A percentile compares a stretch with the other conserved stretches of the same genome.
Evolutionary conservation across 2,797 vertebrate species (phyloP).

Genomic region (Danio jaintianensis): DNA sequence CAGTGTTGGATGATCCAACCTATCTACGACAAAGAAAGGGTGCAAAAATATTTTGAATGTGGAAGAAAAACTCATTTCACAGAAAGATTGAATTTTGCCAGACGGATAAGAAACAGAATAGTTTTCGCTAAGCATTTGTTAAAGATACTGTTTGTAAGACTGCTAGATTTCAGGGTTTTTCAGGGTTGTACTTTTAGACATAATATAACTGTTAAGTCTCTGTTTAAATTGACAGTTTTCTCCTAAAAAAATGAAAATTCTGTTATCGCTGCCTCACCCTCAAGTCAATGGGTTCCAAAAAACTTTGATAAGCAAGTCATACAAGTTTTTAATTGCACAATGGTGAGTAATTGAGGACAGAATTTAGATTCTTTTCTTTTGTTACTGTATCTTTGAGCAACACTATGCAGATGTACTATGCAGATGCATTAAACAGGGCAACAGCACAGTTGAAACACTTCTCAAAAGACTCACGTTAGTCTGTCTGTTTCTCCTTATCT

Average conservation of each 20-base stretch:
- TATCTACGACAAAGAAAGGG: constrained; percentile 5
- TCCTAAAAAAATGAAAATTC: neutral
- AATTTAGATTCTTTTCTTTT: neutral
- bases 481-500: too few species aligned
- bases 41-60: constrained; percentile 25
- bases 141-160: neutral
- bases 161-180: neutral
- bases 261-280: neutral
- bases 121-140: neutral
- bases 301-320: neutral
- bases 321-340: neutral
- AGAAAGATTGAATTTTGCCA: constrained; percentile 17
- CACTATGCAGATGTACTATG: too few species aligned
- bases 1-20: constrained; percentile 2
- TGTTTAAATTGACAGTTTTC: neutral
- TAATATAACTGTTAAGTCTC: neutral
- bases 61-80: constrained; percentile 31
- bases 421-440: too few species aligned
- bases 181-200: neutral
- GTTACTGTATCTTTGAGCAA: too few species aligned
- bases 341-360: neutral
- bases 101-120: neutral
- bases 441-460: too few species aligned
- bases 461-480: too few species aligned
- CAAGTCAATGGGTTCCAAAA: neutral